phyloP scores from a whole-genome alignment of 2,888 invertebrate species.

The Plebejus argus region DNA sequence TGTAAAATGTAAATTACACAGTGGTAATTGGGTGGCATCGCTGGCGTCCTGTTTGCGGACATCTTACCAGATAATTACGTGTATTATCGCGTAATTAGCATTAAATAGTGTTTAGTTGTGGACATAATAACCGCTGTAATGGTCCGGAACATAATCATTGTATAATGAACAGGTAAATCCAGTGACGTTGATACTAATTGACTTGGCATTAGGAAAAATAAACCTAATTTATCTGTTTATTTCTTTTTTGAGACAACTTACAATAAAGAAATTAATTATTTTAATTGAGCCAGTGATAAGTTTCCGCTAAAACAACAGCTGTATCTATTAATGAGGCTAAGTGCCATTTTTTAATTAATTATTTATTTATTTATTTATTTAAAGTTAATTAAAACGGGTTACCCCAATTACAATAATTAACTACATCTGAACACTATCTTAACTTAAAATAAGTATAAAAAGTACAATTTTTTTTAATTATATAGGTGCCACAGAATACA shows the following conservation, averaged over 20 bases:
- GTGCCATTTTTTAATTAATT: background rate
- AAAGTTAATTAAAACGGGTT: too few species aligned
- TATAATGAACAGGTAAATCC: conserved; percentile 6
- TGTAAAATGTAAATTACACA: conserved; percentile 30
- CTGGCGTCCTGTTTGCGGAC: conserved; percentile 11
- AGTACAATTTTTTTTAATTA: background rate
- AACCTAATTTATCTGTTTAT: background rate
- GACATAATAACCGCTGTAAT: conserved; percentile 2
- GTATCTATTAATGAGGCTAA: background rate
- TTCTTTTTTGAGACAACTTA: too few species aligned
- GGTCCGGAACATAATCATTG: background rate
- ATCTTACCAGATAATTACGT: conserved; percentile 20
- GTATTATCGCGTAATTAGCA: conserved; percentile 19
- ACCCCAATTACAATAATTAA: too few species aligned
- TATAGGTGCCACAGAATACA: background rate
- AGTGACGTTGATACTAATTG: background rate
- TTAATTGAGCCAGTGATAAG: too few species aligned
- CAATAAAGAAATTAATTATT: too few species aligned
- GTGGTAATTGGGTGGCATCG: conserved; percentile 11
- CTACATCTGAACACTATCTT: too few species aligned
- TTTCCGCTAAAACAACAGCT: too few species aligned
- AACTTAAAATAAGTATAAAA: too few species aligned
- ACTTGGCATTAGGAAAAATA: background rate
- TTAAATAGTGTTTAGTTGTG: conserved; percentile 11
- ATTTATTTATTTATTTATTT: too few species aligned